Evolutionary conservation across 1,140 invertebrate species (phyloP).

Genomic region (Diploscapter pachys): DNA sequence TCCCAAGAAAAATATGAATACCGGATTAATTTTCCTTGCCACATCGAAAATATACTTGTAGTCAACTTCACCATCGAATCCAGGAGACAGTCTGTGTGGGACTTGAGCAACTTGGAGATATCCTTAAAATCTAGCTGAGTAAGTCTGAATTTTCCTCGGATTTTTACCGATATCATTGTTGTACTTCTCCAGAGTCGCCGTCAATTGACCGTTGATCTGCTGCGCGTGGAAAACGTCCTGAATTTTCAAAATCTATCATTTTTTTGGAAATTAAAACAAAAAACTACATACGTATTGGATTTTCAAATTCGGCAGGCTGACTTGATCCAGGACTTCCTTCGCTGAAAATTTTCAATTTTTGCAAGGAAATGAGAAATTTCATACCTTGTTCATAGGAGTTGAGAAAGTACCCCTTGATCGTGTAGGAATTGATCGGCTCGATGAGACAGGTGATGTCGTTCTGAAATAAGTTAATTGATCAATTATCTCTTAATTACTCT

Average conservation of each 20-base stretch:
- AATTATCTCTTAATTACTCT: too few relatives aligned
- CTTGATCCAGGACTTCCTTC: background rate
- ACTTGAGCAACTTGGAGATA: constrained; percentile 32
- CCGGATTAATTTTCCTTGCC: background rate
- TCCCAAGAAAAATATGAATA: background rate
- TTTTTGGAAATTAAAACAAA: background rate
- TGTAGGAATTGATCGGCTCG: constrained; percentile 20
- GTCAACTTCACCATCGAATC: constrained; percentile 1
- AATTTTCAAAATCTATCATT: background rate
- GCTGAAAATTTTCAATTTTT: background rate
- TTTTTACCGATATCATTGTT: constrained; percentile 14
- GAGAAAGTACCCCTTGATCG: constrained; percentile 21
- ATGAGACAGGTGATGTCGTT: constrained; percentile 13
- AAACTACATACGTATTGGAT: constrained; percentile 11
- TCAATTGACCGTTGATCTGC: constrained; percentile 21
- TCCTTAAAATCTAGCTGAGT: constrained; percentile 15
- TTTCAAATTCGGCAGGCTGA: constrained; percentile 14
- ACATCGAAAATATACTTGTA: constrained; percentile 2
- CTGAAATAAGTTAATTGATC: background rate
- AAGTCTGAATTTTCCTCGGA: background rate
- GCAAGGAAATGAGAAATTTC: too few relatives aligned
- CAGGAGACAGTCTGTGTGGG: background rate
- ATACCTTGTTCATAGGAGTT: constrained; percentile 14
- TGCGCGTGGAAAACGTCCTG: constrained; percentile 27
- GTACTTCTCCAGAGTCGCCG: constrained; percentile 5